A percentile compares a stretch with the other conserved stretches of the same genome.
Evolutionary conservation across 2,888 invertebrate species (phyloP).

Genomic region (Coleophora deauratella): DNA sequence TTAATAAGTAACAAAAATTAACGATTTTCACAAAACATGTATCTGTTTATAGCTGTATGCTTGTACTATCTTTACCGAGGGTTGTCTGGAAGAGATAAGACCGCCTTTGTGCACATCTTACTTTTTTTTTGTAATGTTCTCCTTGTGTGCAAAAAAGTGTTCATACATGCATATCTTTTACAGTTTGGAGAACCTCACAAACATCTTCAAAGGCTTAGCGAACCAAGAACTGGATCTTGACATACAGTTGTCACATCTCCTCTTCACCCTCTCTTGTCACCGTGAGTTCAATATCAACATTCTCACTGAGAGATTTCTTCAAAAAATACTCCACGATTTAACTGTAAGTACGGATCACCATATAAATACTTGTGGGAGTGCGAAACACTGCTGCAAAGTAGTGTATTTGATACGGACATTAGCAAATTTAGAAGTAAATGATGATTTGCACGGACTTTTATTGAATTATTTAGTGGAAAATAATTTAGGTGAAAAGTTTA

Average conservation of each 20-base stretch:
- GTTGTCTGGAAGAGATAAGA: no score
- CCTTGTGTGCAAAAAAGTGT: no score
- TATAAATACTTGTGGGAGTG: slow-evolving; percentile 9
- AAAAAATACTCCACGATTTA: slow-evolving; percentile 25
- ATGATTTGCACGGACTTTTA: slow-evolving; percentile 20
- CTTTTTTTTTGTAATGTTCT: no score
- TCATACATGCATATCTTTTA: no score
- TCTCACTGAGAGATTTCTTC: slow-evolving; percentile 20
- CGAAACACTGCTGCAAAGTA: slow-evolving; percentile 23
- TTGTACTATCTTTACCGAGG: no score
- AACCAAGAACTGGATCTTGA: slow-evolving; percentile 19
- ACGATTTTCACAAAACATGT: no score
- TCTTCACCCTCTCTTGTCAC: slow-evolving; percentile 50
- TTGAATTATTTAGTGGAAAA: slow-evolving; percentile 25
- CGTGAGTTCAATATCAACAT: slow-evolving; percentile 25
- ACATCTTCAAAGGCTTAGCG: slow-evolving; percentile 25
- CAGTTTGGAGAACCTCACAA: slow-evolving; percentile 13
- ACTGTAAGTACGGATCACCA: slow-evolving; percentile 21
- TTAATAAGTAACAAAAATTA: no score
- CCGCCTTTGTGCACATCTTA: no score
- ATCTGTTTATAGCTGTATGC: no score
- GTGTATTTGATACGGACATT: slow-evolving; percentile 37
- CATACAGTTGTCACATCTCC: slow-evolving; percentile 28
- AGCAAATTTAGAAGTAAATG: slow-evolving; percentile 34
- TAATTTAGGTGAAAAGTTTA: slow-evolving; percentile 22